A percentile compares a stretch with the other conserved stretches of the same genome.
Evolutionary conservation across 2,888 invertebrate species (phyloP).

Genomic region (Ariolimax columbianus): DNA sequence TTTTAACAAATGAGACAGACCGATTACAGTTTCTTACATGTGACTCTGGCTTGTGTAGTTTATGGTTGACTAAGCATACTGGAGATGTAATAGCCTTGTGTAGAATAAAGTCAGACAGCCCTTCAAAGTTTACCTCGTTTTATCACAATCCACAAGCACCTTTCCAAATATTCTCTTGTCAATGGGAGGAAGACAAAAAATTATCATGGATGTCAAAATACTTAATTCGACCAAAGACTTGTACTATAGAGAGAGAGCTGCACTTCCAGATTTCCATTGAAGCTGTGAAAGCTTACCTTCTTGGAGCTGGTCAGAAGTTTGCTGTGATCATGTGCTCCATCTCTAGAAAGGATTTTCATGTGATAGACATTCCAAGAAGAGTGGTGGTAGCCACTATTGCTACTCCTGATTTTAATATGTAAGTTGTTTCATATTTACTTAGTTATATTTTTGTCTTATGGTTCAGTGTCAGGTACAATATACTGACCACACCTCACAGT

Average conservation of each 20-base stretch:
- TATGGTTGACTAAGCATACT: slow-evolving; percentile 21
- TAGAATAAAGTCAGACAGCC: neutral
- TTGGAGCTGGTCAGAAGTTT: slow-evolving; percentile 44
- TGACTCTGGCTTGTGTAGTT: slow-evolving; percentile 31
- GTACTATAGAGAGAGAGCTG: slow-evolving; percentile 4
- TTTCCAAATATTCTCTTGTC: slow-evolving; percentile 35
- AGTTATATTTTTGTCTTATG: neutral
- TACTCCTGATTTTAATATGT: slow-evolving; percentile 46
- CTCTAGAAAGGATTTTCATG: slow-evolving; percentile 48
- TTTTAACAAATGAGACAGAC: neutral
- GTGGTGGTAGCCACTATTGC: slow-evolving; percentile 37
- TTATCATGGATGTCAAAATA: slow-evolving; percentile 37
- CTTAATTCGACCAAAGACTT: neutral
- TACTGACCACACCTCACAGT: no score
- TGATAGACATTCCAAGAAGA: slow-evolving; percentile 41
- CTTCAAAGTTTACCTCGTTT: slow-evolving; percentile 43
- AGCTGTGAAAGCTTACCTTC: slow-evolving; percentile 37
- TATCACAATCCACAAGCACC: slow-evolving; percentile 34
- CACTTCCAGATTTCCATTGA: slow-evolving; percentile 23
- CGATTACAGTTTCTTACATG: slow-evolving; percentile 39
- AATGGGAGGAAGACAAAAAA: slow-evolving; percentile 39
- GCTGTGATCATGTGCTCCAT: slow-evolving; percentile 50
- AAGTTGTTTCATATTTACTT: slow-evolving; percentile 9
- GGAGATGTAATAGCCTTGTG: slow-evolving; percentile 27
- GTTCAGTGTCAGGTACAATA: neutral